A percentile compares a stretch with the other conserved stretches of the same genome.
Conservation (phyloP, 2,888 invertebrate species). For the Adineta ricciae region DNA sequence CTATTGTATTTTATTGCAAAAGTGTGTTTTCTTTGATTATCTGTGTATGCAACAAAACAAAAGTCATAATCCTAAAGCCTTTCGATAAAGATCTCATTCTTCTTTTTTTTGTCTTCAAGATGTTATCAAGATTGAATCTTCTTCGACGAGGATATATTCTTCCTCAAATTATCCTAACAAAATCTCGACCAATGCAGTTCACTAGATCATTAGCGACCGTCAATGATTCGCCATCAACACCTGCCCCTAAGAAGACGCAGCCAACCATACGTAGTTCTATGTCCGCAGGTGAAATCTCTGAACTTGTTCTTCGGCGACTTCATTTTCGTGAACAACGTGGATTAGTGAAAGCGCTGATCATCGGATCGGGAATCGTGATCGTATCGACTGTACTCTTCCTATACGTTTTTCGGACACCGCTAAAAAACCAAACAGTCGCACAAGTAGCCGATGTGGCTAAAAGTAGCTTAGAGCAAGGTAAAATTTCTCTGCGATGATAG, state of each 20-base stretch:
- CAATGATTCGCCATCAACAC: neutral
- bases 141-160: neutral
- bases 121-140: neutral
- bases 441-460: conserved; percentile 18
- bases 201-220: neutral
- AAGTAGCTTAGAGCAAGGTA: conserved; percentile 6
- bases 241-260: neutral
- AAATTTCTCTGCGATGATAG: neutral
- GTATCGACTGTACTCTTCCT: neutral
- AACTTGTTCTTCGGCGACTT: neutral
- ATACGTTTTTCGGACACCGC: conserved; percentile 8
- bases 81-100: neutral
- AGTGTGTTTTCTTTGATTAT: conserved; percentile 3
- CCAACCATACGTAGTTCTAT: neutral
- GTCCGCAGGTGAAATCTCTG: neutral
- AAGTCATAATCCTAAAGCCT: neutral
- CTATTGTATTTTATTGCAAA: neutral
- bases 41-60: neutral
- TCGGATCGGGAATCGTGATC: neutral
- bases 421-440: neutral
- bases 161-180: neutral
- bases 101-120: neutral
- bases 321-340: neutral
- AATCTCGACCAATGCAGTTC: neutral
- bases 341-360: neutral